Conservation (phyloP, 2,888 invertebrate genomes). For the Mactromeris polynyma region DNA sequence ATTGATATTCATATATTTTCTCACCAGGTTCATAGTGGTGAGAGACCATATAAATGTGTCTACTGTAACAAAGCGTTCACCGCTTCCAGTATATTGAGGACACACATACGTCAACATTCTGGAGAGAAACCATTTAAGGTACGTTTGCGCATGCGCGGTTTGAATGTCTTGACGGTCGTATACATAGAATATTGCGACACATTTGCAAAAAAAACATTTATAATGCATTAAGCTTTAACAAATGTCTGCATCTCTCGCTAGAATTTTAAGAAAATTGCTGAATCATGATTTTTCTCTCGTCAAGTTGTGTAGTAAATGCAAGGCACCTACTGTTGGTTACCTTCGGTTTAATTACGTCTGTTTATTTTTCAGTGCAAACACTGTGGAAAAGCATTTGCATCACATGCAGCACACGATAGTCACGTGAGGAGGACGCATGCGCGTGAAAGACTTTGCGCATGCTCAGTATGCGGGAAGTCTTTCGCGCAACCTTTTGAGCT, state of each 20-base stretch:
- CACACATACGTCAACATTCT: conserved; percentile 88
- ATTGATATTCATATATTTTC: neutral
- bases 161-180: too few relatives aligned
- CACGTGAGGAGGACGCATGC: conserved; percentile 88
- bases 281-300: too few relatives aligned
- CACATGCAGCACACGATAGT: conserved; percentile 89
- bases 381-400: conserved; percentile 89
- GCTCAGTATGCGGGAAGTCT: conserved; percentile 83
- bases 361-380: conserved; percentile 87
- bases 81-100: conserved; percentile 88
- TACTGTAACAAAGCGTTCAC: conserved; percentile 88
- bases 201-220: too few relatives aligned
- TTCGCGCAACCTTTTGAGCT: conserved; percentile 84
- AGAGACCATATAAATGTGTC: conserved; percentile 88
- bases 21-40: conserved; percentile 87
- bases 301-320: too few relatives aligned
- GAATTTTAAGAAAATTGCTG: too few relatives aligned
- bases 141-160: conserved; percentile 16
- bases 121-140: conserved; percentile 88
- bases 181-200: too few relatives aligned
- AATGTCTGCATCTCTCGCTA: too few relatives aligned
- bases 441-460: conserved; percentile 82
- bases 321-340: too few relatives aligned
- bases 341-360: neutral
- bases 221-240: too few relatives aligned